phyloP scores from a whole-genome alignment of 2,888 invertebrate genomes.

The Xestia c-nigrum region DNA sequence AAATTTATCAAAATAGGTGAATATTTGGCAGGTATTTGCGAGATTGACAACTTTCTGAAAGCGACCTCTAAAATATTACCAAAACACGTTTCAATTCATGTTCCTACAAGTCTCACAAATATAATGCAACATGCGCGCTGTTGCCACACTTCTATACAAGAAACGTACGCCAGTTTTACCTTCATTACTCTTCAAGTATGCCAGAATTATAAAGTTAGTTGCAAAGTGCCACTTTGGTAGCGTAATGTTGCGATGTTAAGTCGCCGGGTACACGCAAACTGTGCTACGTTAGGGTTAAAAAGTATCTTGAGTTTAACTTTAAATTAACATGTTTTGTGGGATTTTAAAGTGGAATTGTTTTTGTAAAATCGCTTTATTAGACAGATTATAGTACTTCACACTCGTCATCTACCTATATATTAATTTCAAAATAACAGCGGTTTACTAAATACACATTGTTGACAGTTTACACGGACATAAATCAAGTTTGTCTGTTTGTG shows the following conservation, averaged over 20 bases:
- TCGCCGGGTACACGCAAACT: constrained; percentile 54
- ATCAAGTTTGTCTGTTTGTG: no score
- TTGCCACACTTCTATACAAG: constrained; percentile 35
- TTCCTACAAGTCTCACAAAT: constrained; percentile 19
- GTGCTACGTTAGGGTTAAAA: constrained; percentile 34
- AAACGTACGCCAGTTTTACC: constrained; percentile 53
- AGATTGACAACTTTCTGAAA: no score
- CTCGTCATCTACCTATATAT: no score
- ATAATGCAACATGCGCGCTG: constrained; percentile 26
- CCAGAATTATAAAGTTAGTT: constrained; percentile 68
- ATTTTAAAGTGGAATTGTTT: constrained; percentile 19
- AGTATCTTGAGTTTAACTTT: constrained; percentile 12
- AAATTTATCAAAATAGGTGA: no score
- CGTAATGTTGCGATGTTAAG: constrained; percentile 62
- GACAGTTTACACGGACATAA: no score
- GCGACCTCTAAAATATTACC: no score
- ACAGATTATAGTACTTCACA: not conserved
- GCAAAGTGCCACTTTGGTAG: constrained; percentile 63
- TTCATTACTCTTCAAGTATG: constrained; percentile 65
- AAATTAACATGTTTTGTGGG: not conserved
- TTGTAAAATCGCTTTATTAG: not conserved
- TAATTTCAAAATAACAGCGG: no score
- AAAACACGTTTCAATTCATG: constrained; percentile 50
- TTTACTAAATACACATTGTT: no score
- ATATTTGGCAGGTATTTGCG: no score